Evolutionary conservation across 2,113 vertebrate species (phyloP).

Genomic region (Empidonax traillii): DNA sequence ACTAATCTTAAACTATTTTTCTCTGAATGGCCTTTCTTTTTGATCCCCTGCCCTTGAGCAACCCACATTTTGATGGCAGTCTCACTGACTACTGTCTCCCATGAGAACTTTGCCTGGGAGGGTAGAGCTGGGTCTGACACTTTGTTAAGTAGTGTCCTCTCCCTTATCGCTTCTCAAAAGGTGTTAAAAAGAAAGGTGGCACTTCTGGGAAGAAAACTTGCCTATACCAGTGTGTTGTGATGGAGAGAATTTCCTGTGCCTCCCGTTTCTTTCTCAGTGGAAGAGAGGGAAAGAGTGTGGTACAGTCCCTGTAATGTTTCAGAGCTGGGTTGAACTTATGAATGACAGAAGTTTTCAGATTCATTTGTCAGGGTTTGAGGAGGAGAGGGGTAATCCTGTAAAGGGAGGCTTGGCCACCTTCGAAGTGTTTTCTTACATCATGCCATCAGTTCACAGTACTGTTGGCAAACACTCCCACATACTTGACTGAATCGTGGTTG

Average conservation of each 20-base stretch:
- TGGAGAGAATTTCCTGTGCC: neutral
- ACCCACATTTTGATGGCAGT: neutral
- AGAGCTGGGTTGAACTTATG: neutral
- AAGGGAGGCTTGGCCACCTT: neutral
- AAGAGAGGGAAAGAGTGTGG: neutral
- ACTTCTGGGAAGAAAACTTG: neutral
- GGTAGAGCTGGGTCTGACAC: neutral
- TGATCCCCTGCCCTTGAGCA: neutral
- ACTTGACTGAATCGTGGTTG: accelerated
- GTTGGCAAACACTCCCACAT: neutral
- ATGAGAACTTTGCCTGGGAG: neutral
- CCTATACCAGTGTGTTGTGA: neutral
- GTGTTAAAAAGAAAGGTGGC: neutral
- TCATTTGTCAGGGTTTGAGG: neutral
- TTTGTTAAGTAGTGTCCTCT: neutral
- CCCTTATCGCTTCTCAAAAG: neutral
- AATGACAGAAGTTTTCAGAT: neutral
- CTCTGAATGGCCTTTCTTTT: neutral
- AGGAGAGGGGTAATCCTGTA: neutral
- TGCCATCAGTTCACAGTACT: neutral
- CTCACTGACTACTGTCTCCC: neutral
- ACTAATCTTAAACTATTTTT: neutral
- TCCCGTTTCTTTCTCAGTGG: neutral
- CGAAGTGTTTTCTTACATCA: neutral
- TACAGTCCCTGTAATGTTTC: neutral